Percentiles rank a stretch among this genome's conserved stretches.
These are phyloP conservation scores for Pteropus rufus DNA, from an alignment of 2,797 vertebrate species.

Conservation along the genomic window DNA sequence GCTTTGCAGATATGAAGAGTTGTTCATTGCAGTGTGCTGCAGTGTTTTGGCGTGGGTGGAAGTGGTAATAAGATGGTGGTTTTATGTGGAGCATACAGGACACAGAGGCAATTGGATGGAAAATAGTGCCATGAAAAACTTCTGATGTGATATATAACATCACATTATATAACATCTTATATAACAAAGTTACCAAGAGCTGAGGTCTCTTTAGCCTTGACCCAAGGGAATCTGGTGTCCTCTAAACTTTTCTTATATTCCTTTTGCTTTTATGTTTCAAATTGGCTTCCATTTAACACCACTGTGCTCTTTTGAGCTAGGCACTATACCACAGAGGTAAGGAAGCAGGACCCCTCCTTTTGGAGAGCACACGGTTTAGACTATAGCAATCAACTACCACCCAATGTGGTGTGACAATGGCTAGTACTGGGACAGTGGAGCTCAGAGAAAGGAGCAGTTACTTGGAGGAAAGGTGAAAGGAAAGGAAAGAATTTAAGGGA, in stretches of 20 bases:
- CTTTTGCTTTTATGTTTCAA: constrained; percentile 40
- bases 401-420: not conserved
- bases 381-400: not conserved
- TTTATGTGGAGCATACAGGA: constrained; percentile 8
- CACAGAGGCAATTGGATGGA: not conserved
- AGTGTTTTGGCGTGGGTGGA: constrained; percentile 32
- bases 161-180: not conserved
- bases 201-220: not conserved
- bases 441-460: not conserved
- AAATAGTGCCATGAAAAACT: not conserved
- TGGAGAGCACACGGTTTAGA: not conserved
- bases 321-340: not conserved
- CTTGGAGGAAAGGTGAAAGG: not conserved
- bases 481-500: not conserved
- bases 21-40: constrained; percentile 7
- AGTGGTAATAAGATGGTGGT: constrained; percentile 30
- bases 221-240: not conserved
- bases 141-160: not conserved
- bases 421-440: not conserved
- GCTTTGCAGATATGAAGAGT: not conserved
- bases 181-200: constrained; percentile 1
- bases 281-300: not conserved
- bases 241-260: not conserved
- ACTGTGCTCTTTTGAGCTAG: not conserved
- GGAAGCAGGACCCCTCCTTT: not conserved